Evolutionary conservation across 2,797 vertebrate species (phyloP).

Genomic region (Chiloscyllium punctatum): DNA sequence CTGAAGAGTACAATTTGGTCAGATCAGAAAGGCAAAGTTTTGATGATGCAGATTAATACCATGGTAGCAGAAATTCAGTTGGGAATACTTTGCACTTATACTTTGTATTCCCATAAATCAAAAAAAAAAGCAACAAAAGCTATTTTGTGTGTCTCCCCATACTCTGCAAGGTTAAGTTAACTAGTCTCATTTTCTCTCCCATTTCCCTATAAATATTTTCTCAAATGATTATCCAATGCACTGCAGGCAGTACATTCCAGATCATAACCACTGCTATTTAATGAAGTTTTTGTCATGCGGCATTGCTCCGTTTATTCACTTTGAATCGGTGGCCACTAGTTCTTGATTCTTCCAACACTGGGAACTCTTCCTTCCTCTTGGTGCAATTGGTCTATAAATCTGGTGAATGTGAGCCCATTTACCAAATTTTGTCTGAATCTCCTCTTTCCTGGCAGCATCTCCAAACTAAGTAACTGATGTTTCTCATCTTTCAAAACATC

Average conservation of each 20-base stretch:
- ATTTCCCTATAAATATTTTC: neutral
- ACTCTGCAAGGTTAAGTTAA: neutral
- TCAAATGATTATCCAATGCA: neutral
- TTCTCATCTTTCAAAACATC: neutral
- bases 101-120: neutral
- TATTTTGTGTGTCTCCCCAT: neutral
- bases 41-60: neutral
- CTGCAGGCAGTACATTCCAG: neutral
- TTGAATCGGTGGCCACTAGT: neutral
- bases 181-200: neutral
- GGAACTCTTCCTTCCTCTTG: neutral
- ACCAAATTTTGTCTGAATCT: too few relatives aligned
- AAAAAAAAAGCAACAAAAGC: neutral
- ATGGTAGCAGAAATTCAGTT: neutral
- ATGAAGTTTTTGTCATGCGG: too few relatives aligned
- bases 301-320: too few relatives aligned
- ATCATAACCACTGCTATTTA: neutral
- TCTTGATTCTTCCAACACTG: neutral
- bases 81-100: neutral
- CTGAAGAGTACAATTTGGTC: neutral
- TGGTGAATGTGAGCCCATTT: too few relatives aligned
- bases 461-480: neutral
- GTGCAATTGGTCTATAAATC: too few relatives aligned
- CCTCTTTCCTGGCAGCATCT: too few relatives aligned
- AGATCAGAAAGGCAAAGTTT: neutral